Conservation (phyloP, 2,888 invertebrate genomes). For the Archaeoteleia sp. region DNA sequence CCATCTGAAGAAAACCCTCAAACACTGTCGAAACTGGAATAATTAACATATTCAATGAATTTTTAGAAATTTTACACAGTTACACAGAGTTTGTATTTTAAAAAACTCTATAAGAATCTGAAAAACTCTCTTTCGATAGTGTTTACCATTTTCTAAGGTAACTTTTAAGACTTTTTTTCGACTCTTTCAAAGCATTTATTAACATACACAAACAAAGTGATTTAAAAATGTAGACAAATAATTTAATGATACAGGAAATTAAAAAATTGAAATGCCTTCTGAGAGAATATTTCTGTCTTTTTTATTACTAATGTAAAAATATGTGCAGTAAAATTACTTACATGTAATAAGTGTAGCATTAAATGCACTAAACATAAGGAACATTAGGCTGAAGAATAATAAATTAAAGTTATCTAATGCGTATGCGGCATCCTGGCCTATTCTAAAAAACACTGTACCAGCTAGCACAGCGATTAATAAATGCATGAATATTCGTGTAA, state of each 20-base stretch:
- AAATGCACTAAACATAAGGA: slow-evolving; percentile 95
- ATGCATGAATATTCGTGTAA: slow-evolving; percentile 87
- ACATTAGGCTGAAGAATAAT: slow-evolving; percentile 93
- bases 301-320: neutral
- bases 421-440: slow-evolving; percentile 90
- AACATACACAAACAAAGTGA: too few relatives aligned
- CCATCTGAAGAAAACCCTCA: too few relatives aligned
- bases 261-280: too few relatives aligned
- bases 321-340: slow-evolving; percentile 80
- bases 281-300: too few relatives aligned
- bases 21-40: too few relatives aligned
- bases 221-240: too few relatives aligned
- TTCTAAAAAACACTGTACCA: slow-evolving; percentile 88
- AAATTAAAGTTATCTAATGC: slow-evolving; percentile 91
- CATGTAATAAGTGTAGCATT: slow-evolving; percentile 92
- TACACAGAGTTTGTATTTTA: neutral
- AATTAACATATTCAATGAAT: neutral
- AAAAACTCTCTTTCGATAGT: too few relatives aligned
- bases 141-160: too few relatives aligned
- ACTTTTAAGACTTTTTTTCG: too few relatives aligned
- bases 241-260: too few relatives aligned
- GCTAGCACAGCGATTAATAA: slow-evolving; percentile 86
- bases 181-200: too few relatives aligned
- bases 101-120: too few relatives aligned
- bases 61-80: neutral